phyloP scores from a whole-genome alignment of 1,140 invertebrate species.

The Trichogramma pretiosum region DNA sequence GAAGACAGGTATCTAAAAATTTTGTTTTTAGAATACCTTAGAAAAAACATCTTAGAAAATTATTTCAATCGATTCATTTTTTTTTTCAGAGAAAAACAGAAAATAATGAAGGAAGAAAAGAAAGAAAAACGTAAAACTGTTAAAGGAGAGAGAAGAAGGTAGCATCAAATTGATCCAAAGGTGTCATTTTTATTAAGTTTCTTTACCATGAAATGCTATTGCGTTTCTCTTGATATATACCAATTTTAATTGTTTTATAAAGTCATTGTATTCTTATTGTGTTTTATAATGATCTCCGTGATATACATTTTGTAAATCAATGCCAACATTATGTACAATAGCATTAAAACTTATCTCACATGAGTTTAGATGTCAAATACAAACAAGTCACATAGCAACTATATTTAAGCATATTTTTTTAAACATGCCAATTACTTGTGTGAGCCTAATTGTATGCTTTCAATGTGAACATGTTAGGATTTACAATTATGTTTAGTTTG shows the following conservation, averaged over 20 bases:
- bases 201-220: slow-evolving; percentile 16
- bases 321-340: slow-evolving; percentile 1
- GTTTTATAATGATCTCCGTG: slow-evolving; percentile 7
- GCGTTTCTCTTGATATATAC: slow-evolving; percentile 22
- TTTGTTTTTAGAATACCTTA: neutral
- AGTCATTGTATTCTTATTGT: slow-evolving; percentile 8
- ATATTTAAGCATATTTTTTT: too few relatives aligned
- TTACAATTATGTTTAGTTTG: too few relatives aligned
- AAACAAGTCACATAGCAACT: too few relatives aligned
- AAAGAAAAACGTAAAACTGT: slow-evolving; percentile 82
- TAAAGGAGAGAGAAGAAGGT: slow-evolving; percentile 75
- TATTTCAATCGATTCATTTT: neutral
- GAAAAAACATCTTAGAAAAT: slow-evolving; percentile 1
- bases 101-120: slow-evolving; percentile 73
- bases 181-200: slow-evolving; percentile 16
- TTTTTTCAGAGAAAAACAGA: slow-evolving; percentile 69
- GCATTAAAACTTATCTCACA: too few relatives aligned
- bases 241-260: slow-evolving; percentile 13
- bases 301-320: slow-evolving; percentile 1
- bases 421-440: too few relatives aligned
- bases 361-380: too few relatives aligned
- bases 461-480: too few relatives aligned
- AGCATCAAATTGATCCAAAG: slow-evolving; percentile 43
- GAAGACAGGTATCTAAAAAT: slow-evolving; percentile 60
- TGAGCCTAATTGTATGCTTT: too few relatives aligned